Evolutionary conservation across 2,888 invertebrate species (phyloP).

Genomic region (Drosophila pegasa): DNA sequence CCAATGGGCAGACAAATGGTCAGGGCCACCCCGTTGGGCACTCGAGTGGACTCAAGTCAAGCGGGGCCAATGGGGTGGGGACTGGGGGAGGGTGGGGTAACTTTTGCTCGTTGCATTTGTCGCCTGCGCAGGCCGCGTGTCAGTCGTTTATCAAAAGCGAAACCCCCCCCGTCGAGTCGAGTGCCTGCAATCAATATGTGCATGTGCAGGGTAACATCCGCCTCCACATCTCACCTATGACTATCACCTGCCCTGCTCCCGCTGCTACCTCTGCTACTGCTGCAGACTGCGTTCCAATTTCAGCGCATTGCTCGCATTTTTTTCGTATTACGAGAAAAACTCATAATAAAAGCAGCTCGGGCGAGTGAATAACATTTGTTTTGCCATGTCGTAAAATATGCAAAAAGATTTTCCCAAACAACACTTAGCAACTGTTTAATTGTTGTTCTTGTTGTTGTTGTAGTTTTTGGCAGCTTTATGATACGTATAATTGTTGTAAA

Average conservation of each 20-base stretch:
- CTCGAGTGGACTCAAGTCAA: constrained; percentile 41
- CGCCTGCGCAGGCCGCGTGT: constrained; percentile 77
- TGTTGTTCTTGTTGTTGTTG: constrained; percentile 24
- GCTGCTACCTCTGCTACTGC: background rate
- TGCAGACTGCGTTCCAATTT: constrained; percentile 72
- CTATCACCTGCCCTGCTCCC: constrained; percentile 42
- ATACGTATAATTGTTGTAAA: constrained; percentile 73
- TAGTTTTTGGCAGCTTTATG: constrained; percentile 72
- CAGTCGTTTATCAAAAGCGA: constrained; percentile 73
- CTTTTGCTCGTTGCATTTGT: constrained; percentile 69
- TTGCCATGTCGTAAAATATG: constrained; percentile 78
- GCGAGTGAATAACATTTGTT: constrained; percentile 76
- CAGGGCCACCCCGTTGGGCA: constrained; percentile 37
- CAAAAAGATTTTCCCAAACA: constrained; percentile 62
- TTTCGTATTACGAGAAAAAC: constrained; percentile 67
- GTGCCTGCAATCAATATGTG: constrained; percentile 64
- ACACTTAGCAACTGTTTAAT: constrained; percentile 30
- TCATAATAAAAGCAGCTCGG: constrained; percentile 72
- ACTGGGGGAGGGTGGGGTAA: constrained; percentile 8
- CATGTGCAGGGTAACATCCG: constrained; percentile 27
- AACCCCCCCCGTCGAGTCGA: constrained; percentile 8
- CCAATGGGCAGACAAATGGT: constrained; percentile 74
- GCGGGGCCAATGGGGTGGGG: background rate
- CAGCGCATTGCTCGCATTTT: constrained; percentile 75
- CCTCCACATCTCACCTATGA: background rate